Percentiles rank a stretch among this genome's conserved stretches.
Conservation (phyloP, 2,797 vertebrate species). For the Nannoperca australis region DNA sequence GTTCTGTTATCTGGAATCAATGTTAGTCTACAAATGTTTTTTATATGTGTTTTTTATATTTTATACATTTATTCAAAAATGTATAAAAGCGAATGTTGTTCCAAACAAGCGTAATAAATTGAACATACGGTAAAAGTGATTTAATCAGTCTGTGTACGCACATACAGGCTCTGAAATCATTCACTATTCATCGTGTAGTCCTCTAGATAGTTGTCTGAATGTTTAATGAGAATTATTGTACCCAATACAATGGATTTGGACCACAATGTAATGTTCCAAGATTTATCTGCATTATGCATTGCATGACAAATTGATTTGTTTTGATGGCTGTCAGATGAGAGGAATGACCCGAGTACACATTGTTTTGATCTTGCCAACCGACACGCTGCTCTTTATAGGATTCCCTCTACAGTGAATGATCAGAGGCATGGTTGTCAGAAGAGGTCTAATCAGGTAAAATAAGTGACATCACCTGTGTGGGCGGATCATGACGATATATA, state of each 20-base stretch:
- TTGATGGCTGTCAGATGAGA: background rate
- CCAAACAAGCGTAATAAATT: background rate
- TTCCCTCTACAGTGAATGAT: background rate
- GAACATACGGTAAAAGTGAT: background rate
- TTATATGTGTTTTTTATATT: too few species aligned
- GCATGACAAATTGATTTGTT: background rate
- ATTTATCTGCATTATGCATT: background rate
- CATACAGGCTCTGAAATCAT: background rate
- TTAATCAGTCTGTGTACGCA: background rate
- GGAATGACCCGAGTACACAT: background rate
- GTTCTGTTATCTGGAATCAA: background rate
- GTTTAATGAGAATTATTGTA: constrained; percentile 3
- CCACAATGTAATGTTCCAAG: background rate
- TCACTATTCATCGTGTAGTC: background rate
- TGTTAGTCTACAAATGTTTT: background rate
- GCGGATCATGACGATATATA: background rate
- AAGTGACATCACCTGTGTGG: background rate
- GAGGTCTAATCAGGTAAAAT: background rate
- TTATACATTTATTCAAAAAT: background rate
- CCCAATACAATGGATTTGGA: background rate
- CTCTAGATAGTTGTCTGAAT: background rate
- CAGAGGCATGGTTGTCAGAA: background rate
- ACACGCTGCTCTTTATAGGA: background rate
- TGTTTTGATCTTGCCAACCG: constrained; percentile 3
- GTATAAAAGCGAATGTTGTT: background rate